phyloP scores from a whole-genome alignment of 2,888 invertebrate genomes.

The Acronicta alni region DNA sequence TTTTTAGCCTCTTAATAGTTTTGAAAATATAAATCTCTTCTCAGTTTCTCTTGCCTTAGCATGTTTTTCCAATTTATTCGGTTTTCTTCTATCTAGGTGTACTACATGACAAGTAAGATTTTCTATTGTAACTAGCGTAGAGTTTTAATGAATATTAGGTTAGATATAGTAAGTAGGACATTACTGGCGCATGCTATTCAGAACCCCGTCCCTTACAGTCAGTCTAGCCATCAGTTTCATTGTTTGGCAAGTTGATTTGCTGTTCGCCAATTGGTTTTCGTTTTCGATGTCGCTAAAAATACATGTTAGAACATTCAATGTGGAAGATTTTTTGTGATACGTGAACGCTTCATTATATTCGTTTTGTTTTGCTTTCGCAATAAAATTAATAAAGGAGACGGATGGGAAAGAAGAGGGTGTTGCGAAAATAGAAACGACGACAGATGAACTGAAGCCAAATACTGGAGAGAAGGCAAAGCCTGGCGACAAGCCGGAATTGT shows the following conservation, averaged over 20 bases:
- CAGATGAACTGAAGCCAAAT: conserved; percentile 84
- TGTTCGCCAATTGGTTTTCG: conserved; percentile 66
- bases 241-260: conserved; percentile 76
- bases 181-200: conserved; percentile 66
- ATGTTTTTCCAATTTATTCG: conserved; percentile 55
- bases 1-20: conserved; percentile 36
- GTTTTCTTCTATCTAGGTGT: conserved; percentile 47
- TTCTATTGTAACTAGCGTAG: conserved; percentile 56
- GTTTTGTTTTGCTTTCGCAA: conserved; percentile 85
- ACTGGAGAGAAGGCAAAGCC: conserved; percentile 72
- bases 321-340: conserved; percentile 63
- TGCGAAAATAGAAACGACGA: conserved; percentile 86
- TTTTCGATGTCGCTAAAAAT: conserved; percentile 75
- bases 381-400: conserved; percentile 79
- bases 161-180: conserved; percentile 50
- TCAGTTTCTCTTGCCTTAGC: conserved; percentile 47
- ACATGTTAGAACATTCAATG: conserved; percentile 59
- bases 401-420: conserved; percentile 81
- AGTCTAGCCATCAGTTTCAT: conserved; percentile 55
- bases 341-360: conserved; percentile 76
- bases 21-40: conserved; percentile 27
- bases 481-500: conserved; percentile 67
- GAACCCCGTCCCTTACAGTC: conserved; percentile 38
- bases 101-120: conserved; percentile 30
- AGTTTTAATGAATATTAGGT: conserved; percentile 45